These are phyloP conservation scores for Heterochromis multidens DNA, from an alignment of 2,113 vertebrate genomes.

Conservation along the genomic window DNA sequence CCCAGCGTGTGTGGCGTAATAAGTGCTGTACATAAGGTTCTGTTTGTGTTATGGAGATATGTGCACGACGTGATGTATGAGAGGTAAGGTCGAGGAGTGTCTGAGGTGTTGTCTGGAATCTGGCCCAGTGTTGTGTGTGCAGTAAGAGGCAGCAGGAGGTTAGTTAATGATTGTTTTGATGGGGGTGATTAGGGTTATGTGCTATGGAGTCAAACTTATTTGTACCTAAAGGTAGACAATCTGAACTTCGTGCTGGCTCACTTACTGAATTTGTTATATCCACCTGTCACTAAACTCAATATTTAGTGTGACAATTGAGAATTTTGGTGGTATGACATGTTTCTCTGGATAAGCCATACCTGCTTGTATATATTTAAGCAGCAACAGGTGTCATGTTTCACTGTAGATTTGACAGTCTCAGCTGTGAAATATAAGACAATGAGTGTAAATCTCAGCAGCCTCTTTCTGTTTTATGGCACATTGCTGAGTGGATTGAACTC, in stretches of 20 bases:
- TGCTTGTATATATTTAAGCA: not conserved
- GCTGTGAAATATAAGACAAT: slow-evolving; percentile 24
- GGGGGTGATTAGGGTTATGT: slow-evolving; percentile 68
- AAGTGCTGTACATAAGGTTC: slow-evolving; percentile 3
- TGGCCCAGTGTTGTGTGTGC: not conserved
- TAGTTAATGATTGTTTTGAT: slow-evolving; percentile 76
- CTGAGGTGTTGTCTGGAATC: slow-evolving; percentile 26
- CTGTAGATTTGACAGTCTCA: not conserved
- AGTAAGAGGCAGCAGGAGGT: slow-evolving; percentile 44
- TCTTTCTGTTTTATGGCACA: slow-evolving; percentile 47
- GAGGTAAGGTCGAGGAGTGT: not conserved
- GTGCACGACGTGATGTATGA: not conserved
- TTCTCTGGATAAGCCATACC: not conserved
- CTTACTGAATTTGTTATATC: slow-evolving; percentile 15
- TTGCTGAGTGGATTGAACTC: slow-evolving; percentile 57
- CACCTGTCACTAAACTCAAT: not conserved
- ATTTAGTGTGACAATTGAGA: not conserved
- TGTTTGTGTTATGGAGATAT: slow-evolving; percentile 10
- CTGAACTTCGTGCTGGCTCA: slow-evolving; percentile 22
- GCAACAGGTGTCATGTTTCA: slow-evolving; percentile 15
- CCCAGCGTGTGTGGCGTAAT: not conserved
- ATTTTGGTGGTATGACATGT: not conserved
- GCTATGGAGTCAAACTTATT: slow-evolving; percentile 55
- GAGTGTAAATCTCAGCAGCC: slow-evolving; percentile 56
- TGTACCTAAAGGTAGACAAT: slow-evolving; percentile 38